Conservation (phyloP, 35 echinoderm and acorn worm species). For the Acanthaster planci region DNA sequence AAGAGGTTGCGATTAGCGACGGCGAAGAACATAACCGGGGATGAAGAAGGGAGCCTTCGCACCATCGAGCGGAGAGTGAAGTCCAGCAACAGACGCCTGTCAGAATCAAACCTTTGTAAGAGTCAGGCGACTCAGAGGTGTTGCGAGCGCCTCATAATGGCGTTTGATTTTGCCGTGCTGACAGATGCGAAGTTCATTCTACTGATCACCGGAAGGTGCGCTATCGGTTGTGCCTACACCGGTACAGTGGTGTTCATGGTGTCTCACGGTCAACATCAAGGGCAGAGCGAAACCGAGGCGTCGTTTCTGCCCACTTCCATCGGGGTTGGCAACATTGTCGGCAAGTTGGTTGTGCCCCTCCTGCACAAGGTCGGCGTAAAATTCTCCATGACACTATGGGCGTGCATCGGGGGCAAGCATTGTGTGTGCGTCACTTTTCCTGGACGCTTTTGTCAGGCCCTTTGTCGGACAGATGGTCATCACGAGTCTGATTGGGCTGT, state of each 20-base stretch:
- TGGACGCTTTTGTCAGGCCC: background rate
- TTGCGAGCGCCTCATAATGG: too few species aligned
- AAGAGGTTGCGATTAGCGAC: too few species aligned
- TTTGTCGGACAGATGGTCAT: background rate
- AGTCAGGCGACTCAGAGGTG: too few species aligned
- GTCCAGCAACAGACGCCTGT: too few species aligned
- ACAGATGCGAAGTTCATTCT: background rate
- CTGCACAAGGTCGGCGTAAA: background rate
- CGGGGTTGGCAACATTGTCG: background rate
- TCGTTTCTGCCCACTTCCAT: background rate
- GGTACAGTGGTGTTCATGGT: background rate
- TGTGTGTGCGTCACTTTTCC: background rate
- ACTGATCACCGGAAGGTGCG: background rate
- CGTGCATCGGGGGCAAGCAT: background rate
- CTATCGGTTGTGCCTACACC: background rate
- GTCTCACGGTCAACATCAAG: background rate
- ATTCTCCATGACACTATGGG: background rate
- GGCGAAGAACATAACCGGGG: too few species aligned
- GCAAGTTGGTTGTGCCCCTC: background rate
- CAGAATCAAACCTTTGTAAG: too few species aligned
- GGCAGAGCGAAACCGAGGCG: background rate
- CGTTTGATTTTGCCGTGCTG: background rate
- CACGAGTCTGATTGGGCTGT: background rate
- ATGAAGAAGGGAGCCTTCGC: too few species aligned
- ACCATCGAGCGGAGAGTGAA: too few species aligned